Evolutionary conservation across 2,113 vertebrate genomes (phyloP), one percentile per base, ranked within the genome.

Genomic region (Mesitornis unicolor): DNA sequence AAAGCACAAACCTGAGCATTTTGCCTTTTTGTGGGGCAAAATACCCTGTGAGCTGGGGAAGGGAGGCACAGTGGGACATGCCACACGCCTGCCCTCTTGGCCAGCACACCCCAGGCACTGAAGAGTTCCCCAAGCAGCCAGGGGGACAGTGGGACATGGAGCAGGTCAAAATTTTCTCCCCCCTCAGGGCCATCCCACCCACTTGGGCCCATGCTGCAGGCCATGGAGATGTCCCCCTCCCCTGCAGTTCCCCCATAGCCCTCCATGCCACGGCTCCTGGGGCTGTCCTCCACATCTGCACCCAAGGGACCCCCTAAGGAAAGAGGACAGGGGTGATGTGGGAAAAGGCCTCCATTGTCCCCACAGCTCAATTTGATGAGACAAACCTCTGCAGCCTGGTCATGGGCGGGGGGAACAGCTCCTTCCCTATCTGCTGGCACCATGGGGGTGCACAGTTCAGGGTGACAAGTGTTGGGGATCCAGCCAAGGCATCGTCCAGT

Each of bases 1-100:
- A 75, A 86, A 57, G 20, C 70, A 53, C 64, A 57, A 57, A 2
- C 7, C 38, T 3, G 2, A 75, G 35, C 5, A 3, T 10, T 25
- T 43, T 33, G 35, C 40, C 31, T 20, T 33, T 26, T 16, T 4
- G 10, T 12, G 24, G 43, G 21, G 63, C 16, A 42, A 15, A 33
- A 43, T 12, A 19, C 26, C 48, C 25, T 0, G 0, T 1, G n/a
- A n/a, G n/a, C 50, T 3, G 25, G 33, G 16, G 8, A 2, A 5
- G 28, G 35, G 59, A 36, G 59, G 53, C 12, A 29, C 22, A 0
- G 1, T 0, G 10, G 47, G 77, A 36, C 8, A 21, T 3, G 16
- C 57, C 47, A 21, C 5, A 5, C 11, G 4, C 31, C n/a, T 18
- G 16, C 11, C 19, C 13, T 22, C 10, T 1, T 1, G 13, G 20